Evolutionary conservation across 2,797 vertebrate genomes (phyloP).

Genomic region (Gymnopithys bicolor): DNA sequence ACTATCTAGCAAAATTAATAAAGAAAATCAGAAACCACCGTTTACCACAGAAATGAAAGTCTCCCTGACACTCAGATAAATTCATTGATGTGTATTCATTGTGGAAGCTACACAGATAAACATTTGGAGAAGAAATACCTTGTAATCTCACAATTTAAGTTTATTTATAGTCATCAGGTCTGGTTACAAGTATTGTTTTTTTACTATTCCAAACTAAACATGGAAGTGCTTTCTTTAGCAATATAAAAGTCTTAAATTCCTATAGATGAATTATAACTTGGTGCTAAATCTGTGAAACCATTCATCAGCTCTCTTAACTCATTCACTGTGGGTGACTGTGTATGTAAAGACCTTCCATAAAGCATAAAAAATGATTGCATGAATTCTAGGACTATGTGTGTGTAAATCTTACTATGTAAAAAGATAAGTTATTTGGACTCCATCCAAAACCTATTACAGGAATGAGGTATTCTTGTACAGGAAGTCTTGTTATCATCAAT

Average conservation of each 20-base stretch:
- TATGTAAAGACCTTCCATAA: not conserved
- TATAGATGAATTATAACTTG: not conserved
- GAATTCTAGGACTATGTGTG: not conserved
- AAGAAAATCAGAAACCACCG: not conserved
- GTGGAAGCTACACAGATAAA: not conserved
- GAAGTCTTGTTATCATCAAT: not conserved
- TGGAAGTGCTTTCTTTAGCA: not conserved
- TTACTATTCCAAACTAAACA: not conserved
- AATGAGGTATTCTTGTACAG: not conserved
- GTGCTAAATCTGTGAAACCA: not conserved
- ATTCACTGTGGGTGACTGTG: not conserved
- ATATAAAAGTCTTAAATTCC: not conserved
- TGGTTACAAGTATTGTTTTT: not conserved
- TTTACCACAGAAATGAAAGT: not conserved
- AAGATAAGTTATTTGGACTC: not conserved
- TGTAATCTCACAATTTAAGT: not conserved
- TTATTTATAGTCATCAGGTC: not conserved
- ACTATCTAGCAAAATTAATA: not conserved
- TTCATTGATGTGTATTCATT: fast-evolving
- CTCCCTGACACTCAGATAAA: not conserved
- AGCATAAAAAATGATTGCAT: not conserved
- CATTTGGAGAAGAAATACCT: not conserved
- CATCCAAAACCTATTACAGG: not conserved
- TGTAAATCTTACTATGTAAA: not conserved
- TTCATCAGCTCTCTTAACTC: not conserved